Conservation (phyloP, 2,888 invertebrate genomes). For the Hesperia comma region DNA sequence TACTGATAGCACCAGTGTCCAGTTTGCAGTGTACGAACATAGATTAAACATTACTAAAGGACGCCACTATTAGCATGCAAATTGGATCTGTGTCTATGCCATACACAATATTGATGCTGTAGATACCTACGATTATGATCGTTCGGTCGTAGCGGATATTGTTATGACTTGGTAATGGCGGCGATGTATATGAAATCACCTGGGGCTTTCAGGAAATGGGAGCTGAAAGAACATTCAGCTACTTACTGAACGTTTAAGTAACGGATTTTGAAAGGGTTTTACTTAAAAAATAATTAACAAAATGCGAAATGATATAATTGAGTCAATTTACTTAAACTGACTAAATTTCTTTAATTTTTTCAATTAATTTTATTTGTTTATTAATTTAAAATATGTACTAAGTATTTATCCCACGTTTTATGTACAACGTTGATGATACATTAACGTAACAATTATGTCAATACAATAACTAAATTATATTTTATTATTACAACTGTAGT, state of each 20-base stretch:
- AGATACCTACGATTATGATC: conserved; percentile 32
- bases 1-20: conserved; percentile 18
- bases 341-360: too few relatives aligned
- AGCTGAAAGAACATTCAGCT: neutral
- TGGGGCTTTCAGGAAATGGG: conserved; percentile 27
- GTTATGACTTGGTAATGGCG: conserved; percentile 35
- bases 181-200: conserved; percentile 17
- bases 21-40: conserved; percentile 37
- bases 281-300: too few relatives aligned
- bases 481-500: too few relatives aligned
- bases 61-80: conserved; percentile 56
- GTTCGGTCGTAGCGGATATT: conserved; percentile 19
- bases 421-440: too few relatives aligned
- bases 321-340: too few relatives aligned
- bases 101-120: conserved; percentile 36
- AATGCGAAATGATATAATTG: too few relatives aligned
- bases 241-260: neutral
- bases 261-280: too few relatives aligned
- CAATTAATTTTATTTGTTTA: too few relatives aligned
- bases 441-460: too few relatives aligned
- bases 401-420: too few relatives aligned
- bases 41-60: conserved; percentile 56
- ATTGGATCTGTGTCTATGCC: conserved; percentile 45
- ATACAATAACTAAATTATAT: too few relatives aligned
- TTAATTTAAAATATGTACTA: too few relatives aligned